phyloP scores from a whole-genome alignment of 2,113 vertebrate genomes.

The Chionis minor region DNA sequence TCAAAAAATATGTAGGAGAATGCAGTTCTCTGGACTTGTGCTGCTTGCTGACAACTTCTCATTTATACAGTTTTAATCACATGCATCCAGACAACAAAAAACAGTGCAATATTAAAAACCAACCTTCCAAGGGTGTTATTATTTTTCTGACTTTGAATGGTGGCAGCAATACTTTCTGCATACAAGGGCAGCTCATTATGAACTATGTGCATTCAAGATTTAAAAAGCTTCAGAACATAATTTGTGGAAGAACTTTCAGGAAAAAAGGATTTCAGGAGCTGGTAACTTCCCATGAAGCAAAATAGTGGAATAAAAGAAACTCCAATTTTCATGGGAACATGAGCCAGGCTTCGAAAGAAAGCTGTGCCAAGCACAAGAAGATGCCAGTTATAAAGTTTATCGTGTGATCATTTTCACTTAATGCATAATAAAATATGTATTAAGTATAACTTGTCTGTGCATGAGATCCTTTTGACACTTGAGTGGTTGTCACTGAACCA shows the following conservation, averaged over 20 bases:
- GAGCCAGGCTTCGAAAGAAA: not conserved
- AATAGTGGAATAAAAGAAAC: not conserved
- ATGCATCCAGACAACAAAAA: not conserved
- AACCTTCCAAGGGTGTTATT: not conserved
- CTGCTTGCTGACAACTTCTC: not conserved
- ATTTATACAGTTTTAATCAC: not conserved
- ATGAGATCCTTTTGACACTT: not conserved
- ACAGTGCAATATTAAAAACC: not conserved
- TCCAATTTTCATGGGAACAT: not conserved
- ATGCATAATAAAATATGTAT: not conserved
- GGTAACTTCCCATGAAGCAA: not conserved
- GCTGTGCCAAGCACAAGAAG: not conserved
- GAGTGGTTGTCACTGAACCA: not conserved
- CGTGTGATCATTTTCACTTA: not conserved
- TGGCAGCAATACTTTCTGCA: not conserved
- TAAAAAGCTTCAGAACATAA: not conserved
- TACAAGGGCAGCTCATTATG: not conserved
- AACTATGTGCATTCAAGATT: not conserved
- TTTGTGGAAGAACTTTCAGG: not conserved
- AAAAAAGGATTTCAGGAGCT: not conserved
- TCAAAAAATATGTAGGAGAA: not conserved
- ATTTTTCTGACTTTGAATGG: not conserved
- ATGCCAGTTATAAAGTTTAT: not conserved
- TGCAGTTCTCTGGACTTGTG: not conserved
- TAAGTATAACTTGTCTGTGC: not conserved